Evolutionary conservation across 2,888 invertebrate species (phyloP).

Genomic region (Lamproptera curius): DNA sequence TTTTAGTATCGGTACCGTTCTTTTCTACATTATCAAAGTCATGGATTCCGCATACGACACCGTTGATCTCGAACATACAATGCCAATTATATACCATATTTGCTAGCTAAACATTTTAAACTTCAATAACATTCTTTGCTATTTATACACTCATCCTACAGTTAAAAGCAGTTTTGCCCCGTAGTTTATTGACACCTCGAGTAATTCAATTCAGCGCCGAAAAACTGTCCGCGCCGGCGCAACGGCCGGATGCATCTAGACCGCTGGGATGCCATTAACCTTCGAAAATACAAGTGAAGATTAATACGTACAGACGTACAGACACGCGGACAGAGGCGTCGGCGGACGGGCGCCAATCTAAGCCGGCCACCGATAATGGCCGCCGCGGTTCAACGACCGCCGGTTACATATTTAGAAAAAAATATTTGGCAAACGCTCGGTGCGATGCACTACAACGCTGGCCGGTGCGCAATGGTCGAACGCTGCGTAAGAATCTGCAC

Average conservation of each 20-base stretch:
- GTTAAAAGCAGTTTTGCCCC: too few relatives aligned
- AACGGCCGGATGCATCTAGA: slow-evolving; percentile 11
- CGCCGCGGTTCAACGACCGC: slow-evolving; percentile 52
- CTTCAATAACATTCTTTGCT: too few relatives aligned
- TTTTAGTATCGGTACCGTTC: too few relatives aligned
- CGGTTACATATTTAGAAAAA: slow-evolving; percentile 77
- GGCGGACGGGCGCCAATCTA: slow-evolving; percentile 54
- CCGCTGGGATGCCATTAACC: slow-evolving; percentile 20
- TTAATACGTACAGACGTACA: slow-evolving; percentile 12
- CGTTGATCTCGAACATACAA: too few relatives aligned
- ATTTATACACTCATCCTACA: too few relatives aligned
- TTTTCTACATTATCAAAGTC: too few relatives aligned
- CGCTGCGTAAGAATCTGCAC: not conserved
- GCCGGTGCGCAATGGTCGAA: slow-evolving; percentile 24
- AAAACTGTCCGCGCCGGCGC: slow-evolving; percentile 4
- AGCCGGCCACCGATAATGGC: slow-evolving; percentile 65
- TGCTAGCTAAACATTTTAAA: too few relatives aligned
- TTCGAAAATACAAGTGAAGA: slow-evolving; percentile 23
- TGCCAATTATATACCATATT: too few relatives aligned
- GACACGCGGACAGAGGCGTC: slow-evolving; percentile 19
- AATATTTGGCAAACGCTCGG: slow-evolving; percentile 76
- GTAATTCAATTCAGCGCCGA: too few relatives aligned
- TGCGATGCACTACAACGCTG: slow-evolving; percentile 48
- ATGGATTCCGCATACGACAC: too few relatives aligned
- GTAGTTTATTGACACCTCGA: too few relatives aligned